A percentile compares a stretch with the other conserved stretches of the same genome.
These are phyloP conservation scores for Sphaerophoria rueppellii DNA, from an alignment of 2,888 invertebrate genomes.

Conservation along the genomic window DNA sequence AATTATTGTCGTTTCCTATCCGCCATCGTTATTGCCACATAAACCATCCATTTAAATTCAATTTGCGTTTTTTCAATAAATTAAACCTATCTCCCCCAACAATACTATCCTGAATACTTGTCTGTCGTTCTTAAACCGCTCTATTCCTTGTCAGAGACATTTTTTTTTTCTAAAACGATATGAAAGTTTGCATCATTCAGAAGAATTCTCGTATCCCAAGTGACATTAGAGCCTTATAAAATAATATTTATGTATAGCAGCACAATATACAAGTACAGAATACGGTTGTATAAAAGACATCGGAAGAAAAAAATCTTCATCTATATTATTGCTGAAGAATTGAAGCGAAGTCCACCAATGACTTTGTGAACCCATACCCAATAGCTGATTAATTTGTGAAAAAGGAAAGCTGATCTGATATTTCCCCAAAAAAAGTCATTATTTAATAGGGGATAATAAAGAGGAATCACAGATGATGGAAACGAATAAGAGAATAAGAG, in stretches of 20 bases:
- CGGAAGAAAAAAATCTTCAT: slow-evolving; percentile 14
- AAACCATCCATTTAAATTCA: slow-evolving; percentile 64
- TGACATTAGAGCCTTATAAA: slow-evolving; percentile 28
- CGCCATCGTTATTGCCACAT: slow-evolving; percentile 32
- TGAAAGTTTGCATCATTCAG: slow-evolving; percentile 50
- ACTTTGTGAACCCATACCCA: slow-evolving; percentile 70
- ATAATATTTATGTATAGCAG: background rate
- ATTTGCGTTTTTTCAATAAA: slow-evolving; percentile 60
- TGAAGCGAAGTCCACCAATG: slow-evolving; percentile 67
- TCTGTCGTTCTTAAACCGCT: background rate
- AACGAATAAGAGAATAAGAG: too few relatives aligned
- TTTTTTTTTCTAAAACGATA: slow-evolving; percentile 44
- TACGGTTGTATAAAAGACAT: slow-evolving; percentile 1
- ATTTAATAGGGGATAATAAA: too few relatives aligned
- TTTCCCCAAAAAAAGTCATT: too few relatives aligned
- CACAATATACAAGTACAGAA: slow-evolving; percentile 17
- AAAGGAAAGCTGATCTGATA: too few relatives aligned
- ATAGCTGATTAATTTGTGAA: slow-evolving; percentile 48
- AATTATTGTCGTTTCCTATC: too few relatives aligned
- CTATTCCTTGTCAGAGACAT: background rate
- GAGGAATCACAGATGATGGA: too few relatives aligned
- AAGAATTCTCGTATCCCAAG: slow-evolving; percentile 35
- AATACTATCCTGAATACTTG: background rate
- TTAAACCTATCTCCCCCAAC: slow-evolving; percentile 30
- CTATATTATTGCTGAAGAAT: slow-evolving; percentile 31